A percentile compares a stretch with the other conserved stretches of the same genome.
phyloP scores from a whole-genome alignment of 2,888 invertebrate genomes.

The Syrista parreyssii region DNA sequence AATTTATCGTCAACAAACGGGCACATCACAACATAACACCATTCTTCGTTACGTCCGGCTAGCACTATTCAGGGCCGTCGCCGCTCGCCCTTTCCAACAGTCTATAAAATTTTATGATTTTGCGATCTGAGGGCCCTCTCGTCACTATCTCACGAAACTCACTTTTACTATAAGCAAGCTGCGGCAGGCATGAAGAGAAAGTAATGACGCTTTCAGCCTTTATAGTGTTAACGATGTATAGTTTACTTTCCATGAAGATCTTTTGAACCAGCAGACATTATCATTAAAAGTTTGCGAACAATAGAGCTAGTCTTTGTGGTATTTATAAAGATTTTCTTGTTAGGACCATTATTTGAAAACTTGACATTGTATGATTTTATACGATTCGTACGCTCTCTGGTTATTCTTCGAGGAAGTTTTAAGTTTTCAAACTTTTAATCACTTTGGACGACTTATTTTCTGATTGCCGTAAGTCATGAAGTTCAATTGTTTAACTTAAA shows the following conservation, averaged over 20 bases:
- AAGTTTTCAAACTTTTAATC: neutral
- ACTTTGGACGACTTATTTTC: neutral
- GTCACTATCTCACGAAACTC: neutral
- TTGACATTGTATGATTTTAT: neutral
- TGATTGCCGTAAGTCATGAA: neutral
- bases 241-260: neutral
- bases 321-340: neutral
- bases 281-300: neutral
- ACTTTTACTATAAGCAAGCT: neutral
- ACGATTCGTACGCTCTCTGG: neutral
- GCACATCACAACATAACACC: slow-evolving; percentile 44
- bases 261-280: neutral
- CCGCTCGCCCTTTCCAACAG: neutral
- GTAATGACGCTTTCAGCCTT: neutral
- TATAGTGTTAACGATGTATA: neutral
- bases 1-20: slow-evolving; percentile 58
- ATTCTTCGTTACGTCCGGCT: slow-evolving; percentile 20
- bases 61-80: slow-evolving; percentile 21
- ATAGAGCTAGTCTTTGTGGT: neutral
- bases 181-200: neutral
- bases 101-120: neutral
- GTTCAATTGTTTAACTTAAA: neutral
- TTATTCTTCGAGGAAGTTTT: neutral
- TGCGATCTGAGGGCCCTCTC: neutral
- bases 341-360: neutral